Conservation (phyloP, 2,113 vertebrate genomes). For the Loxodonta africana region DNA sequence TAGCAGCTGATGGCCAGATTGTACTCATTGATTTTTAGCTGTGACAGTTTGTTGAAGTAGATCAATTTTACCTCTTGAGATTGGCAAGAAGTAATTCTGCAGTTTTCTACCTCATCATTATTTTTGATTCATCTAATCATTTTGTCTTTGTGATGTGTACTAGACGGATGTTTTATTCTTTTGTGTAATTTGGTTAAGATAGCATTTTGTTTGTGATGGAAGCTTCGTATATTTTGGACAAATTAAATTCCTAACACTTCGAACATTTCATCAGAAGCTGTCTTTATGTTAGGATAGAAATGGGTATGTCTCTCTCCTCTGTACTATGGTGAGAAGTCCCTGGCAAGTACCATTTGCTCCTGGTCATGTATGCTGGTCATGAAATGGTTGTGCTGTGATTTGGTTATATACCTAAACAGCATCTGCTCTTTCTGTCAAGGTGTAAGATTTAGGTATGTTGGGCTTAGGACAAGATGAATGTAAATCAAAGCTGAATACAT, state of each 20-base stretch:
- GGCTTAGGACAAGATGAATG: slow-evolving; percentile 45
- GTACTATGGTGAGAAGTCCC: neutral
- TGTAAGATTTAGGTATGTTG: slow-evolving; percentile 14
- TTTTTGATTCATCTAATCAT: slow-evolving; percentile 39
- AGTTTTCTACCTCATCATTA: neutral
- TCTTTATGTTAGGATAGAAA: neutral
- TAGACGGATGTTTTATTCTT: neutral
- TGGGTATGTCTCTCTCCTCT: neutral
- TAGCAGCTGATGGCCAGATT: slow-evolving; percentile 44
- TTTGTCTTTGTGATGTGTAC: neutral
- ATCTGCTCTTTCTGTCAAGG: neutral
- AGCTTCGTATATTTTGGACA: neutral
- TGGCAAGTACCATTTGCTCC: neutral
- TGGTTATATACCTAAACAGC: neutral
- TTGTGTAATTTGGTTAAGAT: neutral
- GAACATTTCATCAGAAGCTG: neutral
- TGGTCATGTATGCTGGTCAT: neutral
- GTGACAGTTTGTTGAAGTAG: slow-evolving; percentile 40
- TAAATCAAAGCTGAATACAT: slow-evolving; percentile 35
- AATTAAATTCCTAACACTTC: neutral
- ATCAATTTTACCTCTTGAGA: slow-evolving; percentile 55
- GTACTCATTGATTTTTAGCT: slow-evolving; percentile 61
- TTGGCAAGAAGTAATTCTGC: slow-evolving; percentile 19
- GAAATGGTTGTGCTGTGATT: neutral
- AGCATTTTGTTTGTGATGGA: neutral